Percentiles rank a stretch among this genome's conserved stretches.
phyloP scores from a whole-genome alignment of 1,140 invertebrate species.

The Aethina tumida region DNA sequence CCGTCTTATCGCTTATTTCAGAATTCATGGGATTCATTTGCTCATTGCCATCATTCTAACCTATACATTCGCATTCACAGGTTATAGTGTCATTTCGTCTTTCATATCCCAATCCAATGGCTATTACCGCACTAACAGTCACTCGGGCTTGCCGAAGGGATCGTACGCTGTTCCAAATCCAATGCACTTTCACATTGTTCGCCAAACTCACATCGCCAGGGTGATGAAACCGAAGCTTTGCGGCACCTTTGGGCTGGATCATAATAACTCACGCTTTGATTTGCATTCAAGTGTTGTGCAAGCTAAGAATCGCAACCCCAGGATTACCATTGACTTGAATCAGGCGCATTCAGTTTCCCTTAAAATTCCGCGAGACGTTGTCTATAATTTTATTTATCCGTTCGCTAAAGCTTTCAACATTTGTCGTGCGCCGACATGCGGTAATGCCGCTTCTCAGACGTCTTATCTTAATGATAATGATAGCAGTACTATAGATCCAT shows the following conservation, averaged over 20 bases:
- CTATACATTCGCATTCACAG: constrained; percentile 12
- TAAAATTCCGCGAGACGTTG: constrained; percentile 23
- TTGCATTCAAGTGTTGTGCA: constrained; percentile 11
- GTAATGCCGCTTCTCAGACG: constrained; percentile 23
- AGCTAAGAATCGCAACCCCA: constrained; percentile 7
- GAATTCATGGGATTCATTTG: constrained; percentile 3
- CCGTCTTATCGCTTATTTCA: constrained; percentile 7
- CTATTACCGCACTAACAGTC: constrained; percentile 29
- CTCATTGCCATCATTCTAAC: background rate
- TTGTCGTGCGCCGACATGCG: constrained; percentile 14
- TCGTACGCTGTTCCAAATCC: constrained; percentile 34
- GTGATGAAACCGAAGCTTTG: constrained; percentile 19
- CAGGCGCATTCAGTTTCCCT: constrained; percentile 24
- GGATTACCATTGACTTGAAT: constrained; percentile 23
- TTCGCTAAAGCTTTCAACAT: constrained; percentile 30
- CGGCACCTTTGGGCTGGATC: constrained; percentile 15
- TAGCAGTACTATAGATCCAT: background rate
- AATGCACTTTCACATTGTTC: constrained; percentile 32
- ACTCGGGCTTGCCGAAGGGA: constrained; percentile 31
- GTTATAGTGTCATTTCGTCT: constrained; percentile 8
- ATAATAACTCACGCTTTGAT: constrained; percentile 11
- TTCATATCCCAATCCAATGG: background rate
- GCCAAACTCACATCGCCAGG: constrained; percentile 13
- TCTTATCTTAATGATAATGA: constrained; percentile 19
- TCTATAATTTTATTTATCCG: constrained; percentile 28